Base-by-base conservation (phyloP, 2,888 invertebrate species). In the Blera fallax region DNA sequence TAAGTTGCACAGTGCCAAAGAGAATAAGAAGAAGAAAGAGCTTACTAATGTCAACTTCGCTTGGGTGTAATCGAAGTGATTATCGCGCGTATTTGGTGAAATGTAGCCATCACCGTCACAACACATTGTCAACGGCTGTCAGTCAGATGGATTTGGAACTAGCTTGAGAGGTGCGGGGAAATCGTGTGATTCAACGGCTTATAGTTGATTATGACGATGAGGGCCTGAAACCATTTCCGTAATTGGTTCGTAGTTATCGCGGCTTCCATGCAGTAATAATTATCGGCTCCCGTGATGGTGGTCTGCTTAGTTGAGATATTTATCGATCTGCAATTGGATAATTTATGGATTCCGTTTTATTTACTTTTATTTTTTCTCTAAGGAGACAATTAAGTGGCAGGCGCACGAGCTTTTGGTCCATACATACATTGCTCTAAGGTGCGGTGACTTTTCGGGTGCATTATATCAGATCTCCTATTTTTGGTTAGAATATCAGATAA, bases 51-150 rank as follows among this genome's bases (percentile, higher is more conserved):
- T 84, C 79, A 74, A 79, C 84, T 73, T 58, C 70, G 37, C 58
- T 52, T 74, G 84, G 79, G 58, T 65, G 80, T 80, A 84, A 80
- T 84, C 84, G 74, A 70, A 58, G 84, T 84, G 84, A 84, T 84
- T 84, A 84, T 84, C 84, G 74, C 80, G 74, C 84, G 80, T 84
- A 80, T 84, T 84, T 84, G 84, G 80, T 80, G 84, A 84, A 84
- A 80, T 84, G 80, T 70, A 80, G 70, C 80, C 80, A 84, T 84
- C 84, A 80, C 74, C 80, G 80, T 84, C 80, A 70, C 64, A 65
- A 80, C 69, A 84, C 84, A 80, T 80, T 84, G 84, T 84, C 84
- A 70, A 80, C 70, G 70, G 70, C 74, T 84, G 84, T 84, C 84
- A 80, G 50, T 80, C 52, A 43, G 29, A 43, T 69, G 50, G 62